Conservation (phyloP, 2,888 invertebrate species). For the Steinernema scapterisci region DNA sequence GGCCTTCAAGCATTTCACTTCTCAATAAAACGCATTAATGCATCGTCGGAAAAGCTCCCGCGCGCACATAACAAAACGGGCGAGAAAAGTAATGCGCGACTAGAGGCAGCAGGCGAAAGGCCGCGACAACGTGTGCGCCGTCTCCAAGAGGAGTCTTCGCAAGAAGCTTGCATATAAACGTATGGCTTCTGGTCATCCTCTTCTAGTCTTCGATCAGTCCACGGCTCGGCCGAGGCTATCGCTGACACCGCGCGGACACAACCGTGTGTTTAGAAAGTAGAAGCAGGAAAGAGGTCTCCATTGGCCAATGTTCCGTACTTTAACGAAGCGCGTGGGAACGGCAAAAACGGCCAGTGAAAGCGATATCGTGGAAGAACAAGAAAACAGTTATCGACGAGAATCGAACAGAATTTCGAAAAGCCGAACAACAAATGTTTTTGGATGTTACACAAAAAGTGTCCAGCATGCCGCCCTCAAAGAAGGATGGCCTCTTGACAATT, state of each 20-base stretch:
- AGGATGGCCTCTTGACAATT: neutral
- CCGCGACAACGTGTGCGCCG: conserved; percentile 2
- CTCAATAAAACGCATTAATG: conserved; percentile 32
- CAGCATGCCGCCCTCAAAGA: neutral
- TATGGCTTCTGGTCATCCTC: conserved; percentile 26
- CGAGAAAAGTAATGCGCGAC: conserved; percentile 30
- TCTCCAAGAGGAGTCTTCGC: neutral
- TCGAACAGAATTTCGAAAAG: too few species aligned
- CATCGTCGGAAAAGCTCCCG: conserved; percentile 28
- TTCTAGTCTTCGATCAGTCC: neutral
- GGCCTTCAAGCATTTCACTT: conserved; percentile 14
- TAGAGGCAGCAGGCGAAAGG: conserved; percentile 3
- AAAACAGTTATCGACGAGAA: too few species aligned
- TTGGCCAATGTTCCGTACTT: too few species aligned
- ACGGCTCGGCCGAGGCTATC: too few species aligned
- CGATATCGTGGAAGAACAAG: too few species aligned
- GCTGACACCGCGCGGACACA: too few species aligned
- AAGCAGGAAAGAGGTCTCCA: too few species aligned
- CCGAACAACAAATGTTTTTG: too few species aligned
- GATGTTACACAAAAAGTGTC: too few species aligned
- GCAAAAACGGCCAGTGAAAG: too few species aligned
- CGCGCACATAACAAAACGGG: conserved; percentile 25
- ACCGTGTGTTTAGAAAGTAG: too few species aligned
- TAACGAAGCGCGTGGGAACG: too few species aligned
- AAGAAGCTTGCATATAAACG: conserved; percentile 1